Base-by-base conservation (phyloP, 2,797 vertebrate genomes). In the Tiaroga cobitis region DNA sequence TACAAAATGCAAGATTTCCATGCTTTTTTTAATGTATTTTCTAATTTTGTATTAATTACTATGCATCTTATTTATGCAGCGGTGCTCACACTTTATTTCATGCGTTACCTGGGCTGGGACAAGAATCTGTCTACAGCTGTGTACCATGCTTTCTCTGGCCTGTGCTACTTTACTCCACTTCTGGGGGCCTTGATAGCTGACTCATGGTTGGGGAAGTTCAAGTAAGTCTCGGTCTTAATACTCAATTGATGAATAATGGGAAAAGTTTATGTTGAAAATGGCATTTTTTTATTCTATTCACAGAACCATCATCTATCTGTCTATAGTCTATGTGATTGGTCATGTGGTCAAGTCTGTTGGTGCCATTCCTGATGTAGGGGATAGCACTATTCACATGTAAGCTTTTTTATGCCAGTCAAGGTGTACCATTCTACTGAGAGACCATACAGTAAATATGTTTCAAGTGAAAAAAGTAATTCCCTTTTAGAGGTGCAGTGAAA, bases 271-370 rank as follows among this genome's bases (percentile, higher is more conserved):
- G 59, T 41, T 26, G 6, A 73, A 41, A 73, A 73, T 9, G 18
- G 1, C n/a, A 1, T 63, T 63, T 26, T 61, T 54, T 10, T 61
- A 29, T 43, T 65, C 37, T 39, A 32, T 88, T 91, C 39, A 87
- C 95, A 99, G 98, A 94, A 99, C 98, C 78, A 98, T 99, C 94
- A 95, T 99, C 92, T 98, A 96, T 92, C 96, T 99, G 88, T 99
- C 98, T 87, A 88, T 99, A 78, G 92, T 99, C 37, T 99, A 99
- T 56, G 96, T 99, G 87, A 90, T 97, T 68, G 98, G 98, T 78
- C 98, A 99, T 72, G 93, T 99, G 92, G 90, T 99, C 81, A 99
- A 99, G 93, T 98, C 98, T 32, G 92, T 98, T 9, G 97, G 97
- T 65, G 97, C 98, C 63, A 97, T 99, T 90, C 97, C 97, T 82